A percentile compares a stretch with the other conserved stretches of the same genome.
Evolutionary conservation across 2,113 vertebrate genomes (phyloP).

Genomic region (Tautogolabrus adspersus): DNA sequence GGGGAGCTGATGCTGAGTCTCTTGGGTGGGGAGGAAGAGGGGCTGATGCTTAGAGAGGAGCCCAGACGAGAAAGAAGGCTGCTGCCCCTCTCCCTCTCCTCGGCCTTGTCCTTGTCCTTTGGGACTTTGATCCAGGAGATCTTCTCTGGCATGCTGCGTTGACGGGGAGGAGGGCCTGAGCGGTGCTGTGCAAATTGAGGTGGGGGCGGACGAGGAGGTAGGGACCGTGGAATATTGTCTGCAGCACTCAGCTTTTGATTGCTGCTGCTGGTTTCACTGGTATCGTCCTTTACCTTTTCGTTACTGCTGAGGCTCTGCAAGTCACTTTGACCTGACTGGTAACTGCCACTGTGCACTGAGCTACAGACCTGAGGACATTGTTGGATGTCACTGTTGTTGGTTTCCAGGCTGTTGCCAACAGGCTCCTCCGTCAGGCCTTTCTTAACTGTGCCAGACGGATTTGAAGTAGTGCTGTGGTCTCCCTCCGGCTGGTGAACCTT

Average conservation of each 20-base stretch:
- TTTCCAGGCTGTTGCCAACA: neutral
- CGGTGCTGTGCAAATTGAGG: constrained; percentile 29
- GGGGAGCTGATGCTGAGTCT: constrained; percentile 80
- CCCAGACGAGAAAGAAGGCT: constrained; percentile 72
- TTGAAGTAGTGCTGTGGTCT: constrained; percentile 61
- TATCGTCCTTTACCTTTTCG: neutral
- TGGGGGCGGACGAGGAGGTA: constrained; percentile 73
- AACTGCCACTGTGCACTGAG: neutral
- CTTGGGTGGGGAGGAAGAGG: constrained; percentile 78
- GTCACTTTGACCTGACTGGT: neutral
- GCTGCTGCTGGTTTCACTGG: neutral
- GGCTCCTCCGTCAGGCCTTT: constrained; percentile 7
- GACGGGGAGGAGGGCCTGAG: constrained; percentile 57
- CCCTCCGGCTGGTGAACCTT: constrained; percentile 89
- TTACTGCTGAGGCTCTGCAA: neutral
- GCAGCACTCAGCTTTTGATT: neutral
- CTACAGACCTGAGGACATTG: neutral
- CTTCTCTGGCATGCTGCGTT: constrained; percentile 88
- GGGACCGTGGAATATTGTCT: constrained; percentile 27
- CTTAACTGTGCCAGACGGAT: constrained; percentile 49
- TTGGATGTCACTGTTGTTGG: neutral
- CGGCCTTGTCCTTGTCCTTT: constrained; percentile 75
- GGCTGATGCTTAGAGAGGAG: constrained; percentile 66
- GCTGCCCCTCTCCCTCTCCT: constrained; percentile 55
- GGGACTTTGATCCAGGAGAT: constrained; percentile 75